A percentile compares a stretch with the other conserved stretches of the same genome.
Evolutionary conservation across 2,888 invertebrate genomes (phyloP).

Genomic region (Zygaena filipendulae): DNA sequence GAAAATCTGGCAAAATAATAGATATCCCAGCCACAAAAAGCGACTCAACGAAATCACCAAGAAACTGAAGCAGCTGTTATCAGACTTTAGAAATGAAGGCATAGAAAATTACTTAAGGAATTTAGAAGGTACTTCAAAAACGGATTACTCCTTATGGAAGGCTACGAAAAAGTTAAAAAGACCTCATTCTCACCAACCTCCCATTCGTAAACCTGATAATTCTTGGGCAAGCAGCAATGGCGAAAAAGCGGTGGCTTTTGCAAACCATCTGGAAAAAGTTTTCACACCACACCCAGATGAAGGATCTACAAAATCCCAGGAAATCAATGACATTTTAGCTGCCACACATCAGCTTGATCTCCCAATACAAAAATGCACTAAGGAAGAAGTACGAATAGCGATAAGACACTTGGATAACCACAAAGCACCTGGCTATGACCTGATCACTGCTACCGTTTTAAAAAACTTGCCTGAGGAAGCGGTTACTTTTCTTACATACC

Average conservation of each 20-base stretch:
- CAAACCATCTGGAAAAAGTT: too few species aligned
- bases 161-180: constrained; percentile 13
- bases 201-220: constrained; percentile 6
- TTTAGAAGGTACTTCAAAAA: constrained; percentile 10
- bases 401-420: too few species aligned
- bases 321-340: too few species aligned
- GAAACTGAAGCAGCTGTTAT: too few species aligned
- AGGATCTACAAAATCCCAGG: too few species aligned
- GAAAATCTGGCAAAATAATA: constrained; percentile 10
- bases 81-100: too few species aligned
- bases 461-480: constrained; percentile 8
- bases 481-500: not conserved
- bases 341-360: too few species aligned
- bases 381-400: too few species aligned
- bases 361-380: too few species aligned
- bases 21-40: constrained; percentile 10
- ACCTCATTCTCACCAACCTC: constrained; percentile 5
- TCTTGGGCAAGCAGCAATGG: too few species aligned
- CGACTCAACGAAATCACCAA: constrained; percentile 6
- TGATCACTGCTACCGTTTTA: constrained; percentile 3
- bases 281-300: too few species aligned
- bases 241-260: too few species aligned
- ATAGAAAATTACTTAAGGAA: constrained; percentile 5
- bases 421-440: constrained; percentile 6
- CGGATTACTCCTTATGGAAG: constrained; percentile 18